phyloP scores from a whole-genome alignment of 2,797 vertebrate species.

The Acanthiza pusilla region DNA sequence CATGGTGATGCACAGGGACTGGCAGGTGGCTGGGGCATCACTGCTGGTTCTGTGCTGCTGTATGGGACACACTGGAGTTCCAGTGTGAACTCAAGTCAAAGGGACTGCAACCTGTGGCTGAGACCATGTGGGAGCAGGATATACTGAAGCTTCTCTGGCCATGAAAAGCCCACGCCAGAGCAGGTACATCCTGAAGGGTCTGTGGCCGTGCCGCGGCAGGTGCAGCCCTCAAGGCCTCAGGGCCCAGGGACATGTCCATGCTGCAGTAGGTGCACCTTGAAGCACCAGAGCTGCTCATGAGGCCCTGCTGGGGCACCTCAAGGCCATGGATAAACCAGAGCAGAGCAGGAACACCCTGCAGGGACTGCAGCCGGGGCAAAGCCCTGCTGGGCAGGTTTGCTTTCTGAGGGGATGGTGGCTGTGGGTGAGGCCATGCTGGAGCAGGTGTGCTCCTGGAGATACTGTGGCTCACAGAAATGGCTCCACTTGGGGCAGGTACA shows the following conservation, averaged over 20 bases:
- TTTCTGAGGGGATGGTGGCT: background rate
- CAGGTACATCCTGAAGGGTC: background rate
- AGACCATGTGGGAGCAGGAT: too few species aligned
- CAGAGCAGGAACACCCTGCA: background rate
- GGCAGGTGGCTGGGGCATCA: accelerated
- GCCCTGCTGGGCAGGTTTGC: background rate
- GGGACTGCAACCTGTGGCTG: background rate
- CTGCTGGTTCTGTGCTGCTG: background rate
- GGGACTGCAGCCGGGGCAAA: background rate
- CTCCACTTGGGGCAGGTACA: background rate
- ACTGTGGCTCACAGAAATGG: background rate
- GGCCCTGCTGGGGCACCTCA: accelerated
- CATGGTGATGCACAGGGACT: background rate
- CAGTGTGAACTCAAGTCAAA: accelerated
- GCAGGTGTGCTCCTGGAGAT: background rate
- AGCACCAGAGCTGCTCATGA: background rate
- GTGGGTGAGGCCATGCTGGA: background rate
- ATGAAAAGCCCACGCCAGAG: background rate
- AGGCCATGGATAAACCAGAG: background rate
- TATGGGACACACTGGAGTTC: background rate
- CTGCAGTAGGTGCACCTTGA: background rate
- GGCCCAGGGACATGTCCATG: accelerated
- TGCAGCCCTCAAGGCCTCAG: accelerated
- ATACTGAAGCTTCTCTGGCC: background rate
- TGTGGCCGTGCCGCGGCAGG: too few species aligned